Percentiles rank a stretch among this genome's conserved stretches.
Conservation (phyloP, 1,140 invertebrate species). For the Listronotus oregonensis region DNA sequence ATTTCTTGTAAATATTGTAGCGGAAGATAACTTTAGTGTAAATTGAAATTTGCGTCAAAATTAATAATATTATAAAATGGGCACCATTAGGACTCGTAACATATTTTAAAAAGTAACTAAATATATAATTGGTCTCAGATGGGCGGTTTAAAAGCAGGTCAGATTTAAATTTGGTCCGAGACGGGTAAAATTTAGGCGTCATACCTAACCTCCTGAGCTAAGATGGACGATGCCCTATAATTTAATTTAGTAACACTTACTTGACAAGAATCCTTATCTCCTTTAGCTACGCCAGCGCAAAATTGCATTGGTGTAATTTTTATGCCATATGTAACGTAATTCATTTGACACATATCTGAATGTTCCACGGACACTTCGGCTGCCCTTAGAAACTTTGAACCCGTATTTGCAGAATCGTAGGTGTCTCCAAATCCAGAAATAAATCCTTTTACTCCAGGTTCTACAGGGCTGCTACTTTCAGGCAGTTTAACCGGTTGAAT, state of each 20-base stretch:
- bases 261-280: constrained; percentile 37
- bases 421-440: constrained; percentile 18
- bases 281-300: constrained; percentile 34
- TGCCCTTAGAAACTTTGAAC: constrained; percentile 6
- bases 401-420: not conserved
- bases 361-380: constrained; percentile 4
- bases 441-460: not conserved
- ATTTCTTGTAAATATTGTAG: too few species aligned
- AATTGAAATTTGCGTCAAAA: too few species aligned
- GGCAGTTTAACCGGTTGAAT: constrained; percentile 17
- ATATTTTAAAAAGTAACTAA: too few species aligned
- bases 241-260: constrained; percentile 10
- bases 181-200: too few species aligned
- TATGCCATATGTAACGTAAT: constrained; percentile 1
- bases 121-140: too few species aligned
- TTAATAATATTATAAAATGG: too few species aligned
- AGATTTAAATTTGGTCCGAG: too few species aligned
- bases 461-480: not conserved
- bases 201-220: too few species aligned
- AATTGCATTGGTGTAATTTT: constrained; percentile 20
- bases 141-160: too few species aligned
- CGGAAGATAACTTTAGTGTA: too few species aligned
- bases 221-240: too few species aligned
- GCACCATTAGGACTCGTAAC: too few species aligned
- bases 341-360: not conserved